Conservation (phyloP, 2,888 invertebrate species). For the Glaucopsyche alexis region DNA sequence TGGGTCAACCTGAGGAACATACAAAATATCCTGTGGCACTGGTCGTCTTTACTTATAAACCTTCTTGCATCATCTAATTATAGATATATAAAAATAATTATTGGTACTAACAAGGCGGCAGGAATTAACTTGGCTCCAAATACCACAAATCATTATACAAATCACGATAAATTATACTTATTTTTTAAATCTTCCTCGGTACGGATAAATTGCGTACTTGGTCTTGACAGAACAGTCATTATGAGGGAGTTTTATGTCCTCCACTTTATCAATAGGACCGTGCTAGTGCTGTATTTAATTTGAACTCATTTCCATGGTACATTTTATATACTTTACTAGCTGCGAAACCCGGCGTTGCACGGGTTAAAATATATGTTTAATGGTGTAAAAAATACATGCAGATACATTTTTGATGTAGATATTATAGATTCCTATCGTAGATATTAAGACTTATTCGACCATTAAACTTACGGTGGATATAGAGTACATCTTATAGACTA, state of each 20-base stretch:
- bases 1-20: too few species aligned
- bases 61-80: too few species aligned
- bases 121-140: neutral
- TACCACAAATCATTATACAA: conserved; percentile 10
- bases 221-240: conserved; percentile 67
- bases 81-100: neutral
- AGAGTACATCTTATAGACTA: too few species aligned
- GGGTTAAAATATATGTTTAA: too few species aligned
- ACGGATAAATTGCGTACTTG: conserved; percentile 64
- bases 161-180: conserved; percentile 27
- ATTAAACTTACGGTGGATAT: too few species aligned
- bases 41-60: too few species aligned
- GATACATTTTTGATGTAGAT: too few species aligned
- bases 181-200: conserved; percentile 31
- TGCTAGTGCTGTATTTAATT: neutral
- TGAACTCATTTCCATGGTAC: conserved; percentile 10
- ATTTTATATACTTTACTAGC: conserved; percentile 11
- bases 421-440: too few species aligned
- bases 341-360: neutral
- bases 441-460: too few species aligned
- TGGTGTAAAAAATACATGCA: too few species aligned
- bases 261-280: conserved; percentile 59
- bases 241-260: conserved; percentile 62
- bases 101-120: neutral
- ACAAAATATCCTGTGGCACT: too few species aligned